Conservation (phyloP, 2,888 invertebrate species). For the Ariolimax columbianus region DNA sequence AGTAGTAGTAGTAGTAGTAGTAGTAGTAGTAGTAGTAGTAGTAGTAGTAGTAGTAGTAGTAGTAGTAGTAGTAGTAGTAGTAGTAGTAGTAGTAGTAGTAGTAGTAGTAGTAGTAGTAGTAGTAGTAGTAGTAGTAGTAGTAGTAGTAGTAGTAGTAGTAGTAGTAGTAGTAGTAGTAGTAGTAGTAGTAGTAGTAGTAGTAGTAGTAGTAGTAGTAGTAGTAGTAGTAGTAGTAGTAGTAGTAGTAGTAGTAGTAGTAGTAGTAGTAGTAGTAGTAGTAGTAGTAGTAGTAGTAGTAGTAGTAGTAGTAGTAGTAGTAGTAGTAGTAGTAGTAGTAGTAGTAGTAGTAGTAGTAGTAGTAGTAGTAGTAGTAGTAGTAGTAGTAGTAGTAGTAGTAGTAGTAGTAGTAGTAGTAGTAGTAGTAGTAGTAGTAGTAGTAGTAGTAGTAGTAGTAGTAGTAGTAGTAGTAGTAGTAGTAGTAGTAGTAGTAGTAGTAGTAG, state of each 20-base stretch:
- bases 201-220: slow-evolving; percentile 13
- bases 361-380: neutral
- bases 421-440: slow-evolving; percentile 14
- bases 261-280: neutral
- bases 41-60: slow-evolving; percentile 18
- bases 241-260: slow-evolving; percentile 19
- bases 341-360: slow-evolving; percentile 22
- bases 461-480: neutral
- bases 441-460: slow-evolving; percentile 13
- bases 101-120: slow-evolving; percentile 22
- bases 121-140: neutral
- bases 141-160: slow-evolving; percentile 19
- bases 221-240: neutral
- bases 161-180: neutral
- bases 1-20: slow-evolving; percentile 19
- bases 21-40: neutral
- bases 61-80: slow-evolving; percentile 8
- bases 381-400: slow-evolving; percentile 19
- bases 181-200: slow-evolving; percentile 14
- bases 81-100: neutral
- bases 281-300: slow-evolving; percentile 18
- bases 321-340: neutral
- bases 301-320: slow-evolving; percentile 8
- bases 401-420: neutral
- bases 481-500: slow-evolving; percentile 19